Evolutionary conservation across 1,140 invertebrate species (phyloP).

Genomic region (Asobara japonica): DNA sequence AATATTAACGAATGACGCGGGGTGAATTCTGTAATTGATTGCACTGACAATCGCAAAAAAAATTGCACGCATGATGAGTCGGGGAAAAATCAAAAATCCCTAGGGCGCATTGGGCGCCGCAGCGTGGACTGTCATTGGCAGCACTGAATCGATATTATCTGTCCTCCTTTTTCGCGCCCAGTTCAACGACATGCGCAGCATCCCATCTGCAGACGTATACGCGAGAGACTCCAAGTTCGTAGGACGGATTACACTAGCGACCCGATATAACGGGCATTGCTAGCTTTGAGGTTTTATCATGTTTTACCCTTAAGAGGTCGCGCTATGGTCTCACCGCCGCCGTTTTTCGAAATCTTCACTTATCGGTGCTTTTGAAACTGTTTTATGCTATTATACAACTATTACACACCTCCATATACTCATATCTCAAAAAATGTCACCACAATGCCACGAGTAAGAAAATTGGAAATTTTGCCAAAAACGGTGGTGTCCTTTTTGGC

Average conservation of each 20-base stretch:
- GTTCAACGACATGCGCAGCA: slow-evolving; percentile 48
- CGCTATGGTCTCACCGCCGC: too few relatives aligned
- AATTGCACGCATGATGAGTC: slow-evolving; percentile 19
- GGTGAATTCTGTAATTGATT: neutral
- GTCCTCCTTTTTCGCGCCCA: slow-evolving; percentile 43
- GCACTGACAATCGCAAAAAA: slow-evolving; percentile 28
- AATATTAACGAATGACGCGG: neutral
- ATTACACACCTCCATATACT: too few relatives aligned
- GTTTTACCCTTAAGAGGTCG: too few relatives aligned
- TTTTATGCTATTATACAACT: too few relatives aligned
- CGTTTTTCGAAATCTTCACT: too few relatives aligned
- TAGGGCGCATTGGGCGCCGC: slow-evolving; percentile 42
- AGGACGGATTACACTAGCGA: slow-evolving; percentile 36
- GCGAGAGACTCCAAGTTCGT: slow-evolving; percentile 42
- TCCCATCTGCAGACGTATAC: neutral
- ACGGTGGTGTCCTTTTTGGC: too few relatives aligned
- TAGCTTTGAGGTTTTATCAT: too few relatives aligned
- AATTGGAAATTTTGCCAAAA: too few relatives aligned
- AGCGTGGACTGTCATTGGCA: slow-evolving; percentile 45
- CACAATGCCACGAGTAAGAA: too few relatives aligned
- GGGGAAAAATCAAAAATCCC: slow-evolving; percentile 31
- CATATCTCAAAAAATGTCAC: too few relatives aligned
- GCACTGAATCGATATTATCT: slow-evolving; percentile 52
- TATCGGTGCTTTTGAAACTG: too few relatives aligned
- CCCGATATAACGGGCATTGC: too few relatives aligned